Percentiles rank a stretch among this genome's conserved stretches.
Conservation (phyloP, 2,888 invertebrate species). For the Dolomedes plantarius region DNA sequence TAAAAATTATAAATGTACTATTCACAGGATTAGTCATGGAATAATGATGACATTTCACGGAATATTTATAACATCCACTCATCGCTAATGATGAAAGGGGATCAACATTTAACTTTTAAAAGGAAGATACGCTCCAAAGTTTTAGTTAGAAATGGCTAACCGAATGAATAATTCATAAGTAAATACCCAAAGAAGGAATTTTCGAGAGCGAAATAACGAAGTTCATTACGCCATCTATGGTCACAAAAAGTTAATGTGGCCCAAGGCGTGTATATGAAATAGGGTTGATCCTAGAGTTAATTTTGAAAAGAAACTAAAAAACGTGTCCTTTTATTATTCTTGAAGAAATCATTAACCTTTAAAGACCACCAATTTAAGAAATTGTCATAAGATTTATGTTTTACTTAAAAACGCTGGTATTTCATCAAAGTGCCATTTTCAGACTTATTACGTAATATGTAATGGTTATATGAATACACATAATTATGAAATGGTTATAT, state of each 20-base stretch:
- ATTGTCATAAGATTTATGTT: no score
- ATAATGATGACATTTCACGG: slow-evolving; percentile 9
- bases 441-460: no score
- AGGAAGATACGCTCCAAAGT: background rate
- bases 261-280: no score
- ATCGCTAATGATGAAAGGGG: background rate
- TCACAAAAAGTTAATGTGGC: background rate
- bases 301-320: no score
- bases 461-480: no score
- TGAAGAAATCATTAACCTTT: no score
- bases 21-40: background rate
- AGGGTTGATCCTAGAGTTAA: no score
- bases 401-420: no score
- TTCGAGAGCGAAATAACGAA: background rate
- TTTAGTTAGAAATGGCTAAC: slow-evolving; percentile 6
- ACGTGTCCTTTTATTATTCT: no score
- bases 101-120: background rate
- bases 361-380: no score
- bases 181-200: background rate
- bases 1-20: background rate
- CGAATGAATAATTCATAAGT: slow-evolving; percentile 6
- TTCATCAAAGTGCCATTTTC: no score
- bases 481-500: no score
- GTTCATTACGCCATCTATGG: background rate
- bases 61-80: background rate